Evolutionary conservation across 92 coral and sea anemone species (phyloP), one percentile per base, ranked within the genome.

Genomic region (Galaxea fascicularis): DNA sequence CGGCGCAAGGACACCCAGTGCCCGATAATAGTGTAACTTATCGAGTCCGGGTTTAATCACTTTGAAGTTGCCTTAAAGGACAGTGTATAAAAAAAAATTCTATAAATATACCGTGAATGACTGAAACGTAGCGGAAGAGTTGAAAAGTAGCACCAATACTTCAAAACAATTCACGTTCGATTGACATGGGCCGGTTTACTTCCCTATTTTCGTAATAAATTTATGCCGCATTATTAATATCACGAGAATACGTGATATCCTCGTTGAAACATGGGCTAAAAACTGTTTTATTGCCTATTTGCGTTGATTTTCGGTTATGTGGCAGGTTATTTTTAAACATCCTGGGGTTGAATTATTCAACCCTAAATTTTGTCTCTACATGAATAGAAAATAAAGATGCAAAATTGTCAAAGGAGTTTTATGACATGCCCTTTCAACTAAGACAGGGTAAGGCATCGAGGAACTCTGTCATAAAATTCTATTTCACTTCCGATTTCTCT

Each of bases 401-500:
- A 57, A 57, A 60, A 60, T 60, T 4, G n/a, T 35, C 6, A 41
- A 70, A 44, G 25, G 4, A 29, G 73, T n/a, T n/a, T 30, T 15
- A 18, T 29, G 30, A 67, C 15, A 8, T 4, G 26, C 11, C 15
- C 12, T 26, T 26, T 5, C 7, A 24, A 0, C 21, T 71, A 67
- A 15, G 4, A 24, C 10, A 41, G 1, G 52, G 84, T 75, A 67
- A 65, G 75, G 29, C 24, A 0, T 66, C 62, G n/a, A n/a, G n/a
- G n/a, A 65, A 49, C 46, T 17, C 27, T 13, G 25, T n/a, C 60
- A 49, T 29, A 60, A 45, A 47, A 46, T 47, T 65, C 64, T 9
- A 25, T 49, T 46, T 79, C 4, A 66, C 73, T 79, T 79, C 84
- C 84, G 67, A 79, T 35, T 52, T 65, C 62, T 49, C 52, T n/a